Percentiles rank a stretch among this genome's conserved stretches.
phyloP scores from a whole-genome alignment of 2,113 vertebrate genomes.

The Psittacula cyanocephala region DNA sequence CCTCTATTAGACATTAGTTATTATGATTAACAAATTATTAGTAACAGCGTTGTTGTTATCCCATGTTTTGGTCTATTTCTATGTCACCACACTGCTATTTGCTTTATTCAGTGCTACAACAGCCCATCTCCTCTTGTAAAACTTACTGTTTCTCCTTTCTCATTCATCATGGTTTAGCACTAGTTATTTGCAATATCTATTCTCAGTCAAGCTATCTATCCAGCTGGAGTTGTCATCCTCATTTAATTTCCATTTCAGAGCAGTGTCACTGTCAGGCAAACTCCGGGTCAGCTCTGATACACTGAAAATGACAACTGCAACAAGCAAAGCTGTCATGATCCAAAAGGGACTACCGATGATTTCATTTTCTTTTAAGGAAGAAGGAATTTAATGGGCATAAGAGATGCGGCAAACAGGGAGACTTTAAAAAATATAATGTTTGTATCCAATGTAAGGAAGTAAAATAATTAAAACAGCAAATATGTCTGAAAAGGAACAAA shows the following conservation, averaged over 20 bases:
- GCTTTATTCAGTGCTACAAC: neutral
- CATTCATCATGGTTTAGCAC: neutral
- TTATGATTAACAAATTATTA: neutral
- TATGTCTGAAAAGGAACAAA: conserved; percentile 1
- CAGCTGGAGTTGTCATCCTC: neutral
- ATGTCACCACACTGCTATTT: neutral
- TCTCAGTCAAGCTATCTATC: neutral
- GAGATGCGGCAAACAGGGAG: neutral
- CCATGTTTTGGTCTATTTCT: neutral
- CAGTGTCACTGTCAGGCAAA: neutral
- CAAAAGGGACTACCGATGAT: neutral
- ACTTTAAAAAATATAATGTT: neutral
- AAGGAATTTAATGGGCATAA: neutral
- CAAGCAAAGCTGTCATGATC: neutral
- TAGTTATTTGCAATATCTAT: neutral
- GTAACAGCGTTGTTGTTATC: neutral
- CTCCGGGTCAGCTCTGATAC: neutral
- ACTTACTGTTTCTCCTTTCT: neutral
- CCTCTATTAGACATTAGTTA: neutral
- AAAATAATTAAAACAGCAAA: conserved; percentile 34
- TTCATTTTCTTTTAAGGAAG: neutral
- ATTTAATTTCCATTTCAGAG: conserved; percentile 10
- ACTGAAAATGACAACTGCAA: conserved; percentile 1
- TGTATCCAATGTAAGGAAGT: neutral
- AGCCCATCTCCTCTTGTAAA: neutral